Base-by-base conservation (phyloP, 2,797 vertebrate species). In the Loriculus beryllinus region DNA sequence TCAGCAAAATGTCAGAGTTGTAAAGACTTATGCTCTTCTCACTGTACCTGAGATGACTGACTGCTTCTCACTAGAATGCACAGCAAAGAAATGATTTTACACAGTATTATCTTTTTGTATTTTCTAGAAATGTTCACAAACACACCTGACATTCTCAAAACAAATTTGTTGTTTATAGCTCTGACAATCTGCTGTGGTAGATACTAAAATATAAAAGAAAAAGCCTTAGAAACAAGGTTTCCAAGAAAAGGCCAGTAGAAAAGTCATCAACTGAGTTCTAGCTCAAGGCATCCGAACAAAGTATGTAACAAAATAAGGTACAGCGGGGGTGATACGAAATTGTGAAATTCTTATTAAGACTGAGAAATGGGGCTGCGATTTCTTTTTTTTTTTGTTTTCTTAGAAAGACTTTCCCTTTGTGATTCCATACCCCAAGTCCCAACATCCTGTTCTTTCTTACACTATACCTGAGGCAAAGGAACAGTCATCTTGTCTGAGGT, bases 21-120 rank as follows among this genome's bases (percentile, higher is more conserved):
- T 37, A 74, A 51, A 60, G 33, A 6, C 10, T 65, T 69, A 29
- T 1, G 7, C 19, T 69, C 14, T 54, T 57, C 37, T 64, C 21
- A 1, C 25, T 35, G 33, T 39, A 40, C 49, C 31, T 16, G 45
- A 26, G 20, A 31, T 23, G 17, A 17, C 45, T 52, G 10, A 14
- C 31, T 51, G 31, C 43, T 60, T n/a, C 74, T 63, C 43, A 6
- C n/a, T 39, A 60, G 48, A 75, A 52, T 0, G 0, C 0, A 0
- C 23, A 40, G 39, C n/a, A 20, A 56, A 59, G 28, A 39, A 40
- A 40, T 42, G 1, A 17, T 52, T 76, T 48, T 57, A 56, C 22
- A 6, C 5, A 2, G 11, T 31, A 25, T 8, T 16, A 2, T 4
- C 3, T 13, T 65, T 31, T 40, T 20, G 25, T 64, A 54, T 75